phyloP scores from a whole-genome alignment of 2,888 invertebrate genomes.

The Heliconius aoede region DNA sequence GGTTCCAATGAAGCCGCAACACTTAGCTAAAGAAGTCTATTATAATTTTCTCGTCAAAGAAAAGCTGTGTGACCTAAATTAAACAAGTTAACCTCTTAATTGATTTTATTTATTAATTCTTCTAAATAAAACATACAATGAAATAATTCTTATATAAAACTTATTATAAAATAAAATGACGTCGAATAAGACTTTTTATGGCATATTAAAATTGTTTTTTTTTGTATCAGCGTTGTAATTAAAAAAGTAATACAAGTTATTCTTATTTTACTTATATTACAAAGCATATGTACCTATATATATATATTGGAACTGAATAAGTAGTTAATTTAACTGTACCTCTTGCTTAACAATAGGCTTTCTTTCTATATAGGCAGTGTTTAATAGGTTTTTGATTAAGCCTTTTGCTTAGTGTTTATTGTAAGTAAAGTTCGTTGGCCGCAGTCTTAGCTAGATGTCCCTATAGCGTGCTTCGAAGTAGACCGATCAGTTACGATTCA shows the following conservation, averaged over 20 bases:
- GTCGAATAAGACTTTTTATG: no score
- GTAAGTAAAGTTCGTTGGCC: conserved; percentile 29
- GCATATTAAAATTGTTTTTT: no score
- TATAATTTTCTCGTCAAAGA: conserved; percentile 42
- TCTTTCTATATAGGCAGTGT: conserved; percentile 12
- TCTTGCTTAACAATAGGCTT: not conserved
- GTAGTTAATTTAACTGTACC: not conserved
- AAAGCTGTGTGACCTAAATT: conserved; percentile 31
- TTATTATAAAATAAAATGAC: not conserved
- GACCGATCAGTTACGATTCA: conserved; percentile 31
- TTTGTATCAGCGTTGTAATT: not conserved
- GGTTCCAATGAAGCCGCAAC: conserved; percentile 42
- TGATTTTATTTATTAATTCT: not conserved
- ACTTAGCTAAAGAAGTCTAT: conserved; percentile 36
- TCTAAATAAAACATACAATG: not conserved
- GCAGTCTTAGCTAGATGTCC: conserved; percentile 29
- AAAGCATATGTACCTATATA: not conserved
- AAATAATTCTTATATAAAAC: no score
- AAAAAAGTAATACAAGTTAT: no score
- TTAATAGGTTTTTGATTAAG: conserved; percentile 21
- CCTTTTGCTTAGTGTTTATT: conserved; percentile 21
- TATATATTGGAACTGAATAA: not conserved
- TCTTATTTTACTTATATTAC: not conserved
- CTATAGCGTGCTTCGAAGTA: conserved; percentile 39
- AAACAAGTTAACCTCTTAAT: conserved; percentile 30